These are phyloP conservation scores for Gastrophysa polygoni DNA, from an alignment of 2,888 invertebrate species.

Conservation along the genomic window DNA sequence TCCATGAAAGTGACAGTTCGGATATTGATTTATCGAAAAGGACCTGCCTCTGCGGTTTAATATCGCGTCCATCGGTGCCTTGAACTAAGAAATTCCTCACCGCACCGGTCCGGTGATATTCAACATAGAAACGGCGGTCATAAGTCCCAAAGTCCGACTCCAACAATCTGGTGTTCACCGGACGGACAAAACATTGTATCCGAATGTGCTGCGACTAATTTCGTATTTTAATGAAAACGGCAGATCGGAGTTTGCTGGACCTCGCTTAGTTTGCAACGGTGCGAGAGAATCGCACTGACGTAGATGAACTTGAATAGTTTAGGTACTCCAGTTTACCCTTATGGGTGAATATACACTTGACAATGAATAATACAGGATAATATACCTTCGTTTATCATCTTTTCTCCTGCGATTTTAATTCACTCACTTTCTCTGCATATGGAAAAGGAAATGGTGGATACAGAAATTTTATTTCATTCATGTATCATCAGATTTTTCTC, in stretches of 20 bases:
- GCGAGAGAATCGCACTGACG: not conserved
- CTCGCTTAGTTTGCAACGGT: not conserved
- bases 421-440: too few relatives aligned
- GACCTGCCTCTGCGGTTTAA: not conserved
- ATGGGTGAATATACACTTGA: too few relatives aligned
- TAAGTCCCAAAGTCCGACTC: slow-evolving; percentile 8
- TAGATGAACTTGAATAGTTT: not conserved
- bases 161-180: slow-evolving; percentile 23
- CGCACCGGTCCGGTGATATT: not conserved
- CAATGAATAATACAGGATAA: too few relatives aligned
- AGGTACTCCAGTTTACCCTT: not conserved
- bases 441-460: too few relatives aligned
- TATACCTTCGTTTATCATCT: too few relatives aligned
- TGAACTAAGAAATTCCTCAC: not conserved
- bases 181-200: slow-evolving; percentile 21
- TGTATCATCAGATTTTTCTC: too few relatives aligned
- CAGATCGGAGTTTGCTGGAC: slow-evolving; percentile 10
- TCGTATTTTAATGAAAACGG: slow-evolving; percentile 22
- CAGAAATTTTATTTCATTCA: too few relatives aligned
- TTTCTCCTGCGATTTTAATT: too few relatives aligned
- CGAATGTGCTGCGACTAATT: slow-evolving; percentile 24
- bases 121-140: not conserved
- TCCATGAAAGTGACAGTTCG: not conserved
- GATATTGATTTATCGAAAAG: not conserved
- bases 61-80: not conserved